These are phyloP conservation scores for Oryzias melastigma DNA, from an alignment of 2,113 vertebrate genomes.

Conservation along the genomic window DNA sequence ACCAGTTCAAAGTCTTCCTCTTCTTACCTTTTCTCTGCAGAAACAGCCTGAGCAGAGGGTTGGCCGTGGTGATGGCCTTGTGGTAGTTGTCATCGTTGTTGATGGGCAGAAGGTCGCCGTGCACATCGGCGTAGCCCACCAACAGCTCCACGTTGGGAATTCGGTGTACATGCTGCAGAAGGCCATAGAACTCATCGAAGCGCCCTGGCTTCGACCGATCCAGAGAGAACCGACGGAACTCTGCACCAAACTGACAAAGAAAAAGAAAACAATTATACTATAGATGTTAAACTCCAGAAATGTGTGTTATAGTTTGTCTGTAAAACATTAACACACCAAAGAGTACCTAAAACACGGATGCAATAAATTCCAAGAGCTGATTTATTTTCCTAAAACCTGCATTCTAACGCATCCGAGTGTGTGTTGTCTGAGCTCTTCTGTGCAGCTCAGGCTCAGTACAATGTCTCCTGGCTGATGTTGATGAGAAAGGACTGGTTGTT, in stretches of 20 bases:
- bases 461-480: slow-evolving; percentile 21
- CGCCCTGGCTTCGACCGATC: slow-evolving; percentile 94
- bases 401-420: not conserved
- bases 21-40: slow-evolving; percentile 93
- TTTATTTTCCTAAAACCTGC: not conserved
- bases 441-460: slow-evolving; percentile 16
- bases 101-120: slow-evolving; percentile 95
- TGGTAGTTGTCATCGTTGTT: slow-evolving; percentile 98
- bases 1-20: not conserved
- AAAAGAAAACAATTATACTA: not conserved
- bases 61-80: slow-evolving; percentile 94
- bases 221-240: slow-evolving; percentile 96
- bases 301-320: too few species aligned
- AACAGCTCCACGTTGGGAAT: slow-evolving; percentile 93
- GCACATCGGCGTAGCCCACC: slow-evolving; percentile 93
- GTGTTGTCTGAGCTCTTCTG: slow-evolving; percentile 13
- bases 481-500: slow-evolving; percentile 43
- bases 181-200: slow-evolving; percentile 96
- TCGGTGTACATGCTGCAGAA: slow-evolving; percentile 94
- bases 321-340: too few species aligned
- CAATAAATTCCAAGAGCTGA: too few species aligned
- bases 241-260: slow-evolving; percentile 90
- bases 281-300: not conserved
- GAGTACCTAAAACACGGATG: too few species aligned
- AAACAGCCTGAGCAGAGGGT: slow-evolving; percentile 92